phyloP scores from a whole-genome alignment of 2,797 vertebrate species.

The Semotilus atromaculatus region DNA sequence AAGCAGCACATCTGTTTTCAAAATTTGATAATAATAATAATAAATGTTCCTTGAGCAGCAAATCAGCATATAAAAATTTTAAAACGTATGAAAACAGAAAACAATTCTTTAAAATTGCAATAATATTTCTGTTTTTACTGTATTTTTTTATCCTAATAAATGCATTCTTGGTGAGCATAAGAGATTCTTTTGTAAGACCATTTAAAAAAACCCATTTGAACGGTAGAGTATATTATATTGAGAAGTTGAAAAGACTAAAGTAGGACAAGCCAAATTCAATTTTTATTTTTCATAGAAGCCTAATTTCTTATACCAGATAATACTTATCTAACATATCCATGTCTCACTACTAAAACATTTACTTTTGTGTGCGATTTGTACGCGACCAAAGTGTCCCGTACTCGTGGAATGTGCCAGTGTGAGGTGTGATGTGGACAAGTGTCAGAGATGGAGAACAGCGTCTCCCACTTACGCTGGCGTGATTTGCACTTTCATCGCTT shows the following conservation, averaged over 20 bases:
- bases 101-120: background rate
- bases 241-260: background rate
- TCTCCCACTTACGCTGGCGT: constrained; percentile 65
- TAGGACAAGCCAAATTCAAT: background rate
- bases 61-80: background rate
- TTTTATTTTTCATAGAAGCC: background rate
- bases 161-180: background rate
- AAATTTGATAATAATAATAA: background rate
- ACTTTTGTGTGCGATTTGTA: background rate
- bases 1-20: background rate
- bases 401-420: background rate
- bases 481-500: constrained; percentile 68
- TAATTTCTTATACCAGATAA: background rate
- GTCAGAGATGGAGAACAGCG: background rate
- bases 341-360: background rate
- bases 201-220: background rate
- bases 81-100: background rate
- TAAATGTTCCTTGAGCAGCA: background rate
- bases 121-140: background rate
- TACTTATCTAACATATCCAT: background rate
- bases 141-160: background rate
- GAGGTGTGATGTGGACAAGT: constrained; percentile 1
- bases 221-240: background rate
- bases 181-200: background rate
- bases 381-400: background rate